Conservation (phyloP, 1,140 invertebrate genomes). For the Matsumurasca onukii region DNA sequence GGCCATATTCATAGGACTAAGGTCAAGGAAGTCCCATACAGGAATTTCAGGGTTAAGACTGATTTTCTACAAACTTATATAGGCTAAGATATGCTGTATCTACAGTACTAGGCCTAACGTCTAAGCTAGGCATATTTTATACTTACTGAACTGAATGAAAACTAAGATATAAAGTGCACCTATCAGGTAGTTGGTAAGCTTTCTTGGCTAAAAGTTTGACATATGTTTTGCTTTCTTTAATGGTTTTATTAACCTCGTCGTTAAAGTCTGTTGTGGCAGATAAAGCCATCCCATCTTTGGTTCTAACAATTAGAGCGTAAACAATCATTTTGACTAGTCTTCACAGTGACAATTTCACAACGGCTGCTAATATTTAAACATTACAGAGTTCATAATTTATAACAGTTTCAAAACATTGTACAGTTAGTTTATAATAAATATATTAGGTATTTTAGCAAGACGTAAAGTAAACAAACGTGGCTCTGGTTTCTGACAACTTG, state of each 20-base stretch:
- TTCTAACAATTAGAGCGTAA: constrained; percentile 46
- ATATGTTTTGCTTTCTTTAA: constrained; percentile 47
- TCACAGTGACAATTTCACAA: background rate
- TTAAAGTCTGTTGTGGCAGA: constrained; percentile 48
- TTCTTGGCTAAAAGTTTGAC: constrained; percentile 48
- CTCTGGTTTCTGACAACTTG: too few species aligned
- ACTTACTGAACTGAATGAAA: constrained; percentile 46
- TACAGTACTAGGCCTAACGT: too few species aligned
- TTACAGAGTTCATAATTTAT: background rate
- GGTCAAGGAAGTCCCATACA: too few species aligned
- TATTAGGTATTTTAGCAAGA: background rate
- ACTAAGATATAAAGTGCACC: constrained; percentile 43
- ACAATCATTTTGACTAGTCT: constrained; percentile 45
- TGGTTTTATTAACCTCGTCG: constrained; percentile 43
- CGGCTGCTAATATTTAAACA: background rate
- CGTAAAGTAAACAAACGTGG: too few species aligned
- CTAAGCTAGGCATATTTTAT: too few species aligned
- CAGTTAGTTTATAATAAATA: background rate
- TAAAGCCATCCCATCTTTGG: constrained; percentile 48
- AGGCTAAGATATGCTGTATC: too few species aligned
- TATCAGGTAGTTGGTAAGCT: constrained; percentile 44
- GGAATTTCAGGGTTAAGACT: too few species aligned
- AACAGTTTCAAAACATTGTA: too few species aligned
- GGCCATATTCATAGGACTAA: too few species aligned
- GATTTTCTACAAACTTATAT: too few species aligned